These are phyloP conservation scores for Galerucella pusilla DNA, from an alignment of 2,888 invertebrate species.

Conservation along the genomic window DNA sequence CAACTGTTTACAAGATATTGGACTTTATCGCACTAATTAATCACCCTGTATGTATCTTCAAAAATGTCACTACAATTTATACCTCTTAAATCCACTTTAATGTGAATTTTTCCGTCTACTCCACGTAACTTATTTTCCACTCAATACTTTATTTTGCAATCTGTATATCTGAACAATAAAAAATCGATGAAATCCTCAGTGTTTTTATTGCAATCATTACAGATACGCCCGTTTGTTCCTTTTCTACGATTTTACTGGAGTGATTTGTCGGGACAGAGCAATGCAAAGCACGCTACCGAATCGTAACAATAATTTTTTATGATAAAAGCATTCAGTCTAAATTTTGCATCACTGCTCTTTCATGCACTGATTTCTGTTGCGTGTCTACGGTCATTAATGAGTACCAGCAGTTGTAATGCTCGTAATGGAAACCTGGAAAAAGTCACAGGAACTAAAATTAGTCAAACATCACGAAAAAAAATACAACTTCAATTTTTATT, in stretches of 20 bases:
- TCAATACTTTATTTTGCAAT: background rate
- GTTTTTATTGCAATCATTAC: background rate
- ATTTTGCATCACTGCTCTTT: constrained; percentile 3
- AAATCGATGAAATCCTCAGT: background rate
- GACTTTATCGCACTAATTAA: too few species aligned
- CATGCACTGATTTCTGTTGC: constrained; percentile 14
- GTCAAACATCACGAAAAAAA: background rate
- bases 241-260: background rate
- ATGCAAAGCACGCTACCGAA: constrained; percentile 11
- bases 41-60: too few species aligned
- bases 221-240: background rate
- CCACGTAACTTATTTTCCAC: background rate
- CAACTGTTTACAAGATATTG: too few species aligned
- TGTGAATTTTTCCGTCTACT: too few species aligned
- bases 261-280: background rate
- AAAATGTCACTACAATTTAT: too few species aligned
- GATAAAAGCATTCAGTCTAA: constrained; percentile 9
- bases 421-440: constrained; percentile 5
- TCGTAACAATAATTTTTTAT: constrained; percentile 13
- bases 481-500: background rate
- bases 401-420: constrained; percentile 1
- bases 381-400: constrained; percentile 1
- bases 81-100: too few species aligned
- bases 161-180: background rate
- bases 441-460: constrained; percentile 8